Evolutionary conservation across 2,797 vertebrate species (phyloP), one percentile per base, ranked within the genome.

Genomic region (Toxotes lorentzi): DNA sequence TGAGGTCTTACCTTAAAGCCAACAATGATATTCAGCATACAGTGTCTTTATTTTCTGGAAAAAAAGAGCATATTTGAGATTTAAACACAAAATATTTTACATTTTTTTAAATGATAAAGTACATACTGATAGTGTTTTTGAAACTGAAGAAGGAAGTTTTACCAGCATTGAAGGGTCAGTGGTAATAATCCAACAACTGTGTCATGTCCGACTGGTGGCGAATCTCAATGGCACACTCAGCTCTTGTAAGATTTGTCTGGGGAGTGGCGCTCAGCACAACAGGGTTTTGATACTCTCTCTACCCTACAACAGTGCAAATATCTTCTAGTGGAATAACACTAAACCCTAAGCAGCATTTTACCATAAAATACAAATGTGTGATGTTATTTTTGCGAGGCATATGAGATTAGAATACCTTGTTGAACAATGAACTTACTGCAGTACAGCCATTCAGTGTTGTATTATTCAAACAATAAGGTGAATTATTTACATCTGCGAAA

Each of bases 141-240:
- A 57, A 32, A 54, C 5, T 35, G 58, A 45, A 21, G 47, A 40
- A 57, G 4, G 10, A 78, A 4, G 62, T 57, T 86, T 86, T 85
- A 89, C 85, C 81, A 87, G 85, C 82, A 73, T 78, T 76, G 8
- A 86, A 66, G 8, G 47, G 35, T 80, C 79, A 76, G 62, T 40
- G 30, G 57, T 80, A 16, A 53, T 43, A 74, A 79, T 80, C 80
- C 86, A 79, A 50, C 65, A 16, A 58, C 70, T 47, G 71, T 75
- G 53, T 84, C 64, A 70, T 80, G 16, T 77, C 76, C 63, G 72
- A 74, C 73, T 79, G 65, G 0, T 24, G 61, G 13, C 7, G 64
- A 1, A 59, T 81, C 45, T 75, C 23, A 35, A 57, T 19, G 59
- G 13, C 11, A 14, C 57, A 7, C 70, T 57, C 60, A 24, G 47